Evolutionary conservation across 2,888 invertebrate genomes (phyloP).

Genomic region (Drosophila putrida): DNA sequence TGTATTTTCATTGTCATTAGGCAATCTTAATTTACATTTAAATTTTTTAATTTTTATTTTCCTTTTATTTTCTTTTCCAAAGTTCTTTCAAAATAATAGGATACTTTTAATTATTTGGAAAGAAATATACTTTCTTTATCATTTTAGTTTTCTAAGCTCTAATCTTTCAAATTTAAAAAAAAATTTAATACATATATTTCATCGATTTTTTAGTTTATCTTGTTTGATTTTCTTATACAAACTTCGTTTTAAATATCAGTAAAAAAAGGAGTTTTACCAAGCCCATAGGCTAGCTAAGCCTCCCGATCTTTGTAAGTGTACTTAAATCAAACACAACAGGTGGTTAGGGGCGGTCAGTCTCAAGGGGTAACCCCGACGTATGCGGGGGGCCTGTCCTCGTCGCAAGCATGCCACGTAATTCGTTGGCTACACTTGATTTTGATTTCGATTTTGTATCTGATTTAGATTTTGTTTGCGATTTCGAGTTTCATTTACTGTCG

Average conservation of each 20-base stretch:
- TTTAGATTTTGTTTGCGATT: constrained; percentile 35
- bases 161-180: too few species aligned
- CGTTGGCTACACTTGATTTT: constrained; percentile 59
- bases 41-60: too few species aligned
- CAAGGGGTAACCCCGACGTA: constrained; percentile 16
- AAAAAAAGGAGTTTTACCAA: neutral
- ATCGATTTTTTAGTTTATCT: neutral
- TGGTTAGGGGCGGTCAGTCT: constrained; percentile 27
- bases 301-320: constrained; percentile 4
- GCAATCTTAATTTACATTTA: too few species aligned
- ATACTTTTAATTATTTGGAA: too few species aligned
- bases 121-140: too few species aligned
- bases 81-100: too few species aligned
- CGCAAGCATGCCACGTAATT: constrained; percentile 66
- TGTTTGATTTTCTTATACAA: neutral
- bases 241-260: too few species aligned
- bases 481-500: constrained; percentile 37
- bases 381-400: constrained; percentile 51
- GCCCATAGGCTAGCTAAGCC: neutral
- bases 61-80: neutral
- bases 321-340: constrained; percentile 12
- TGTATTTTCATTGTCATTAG: too few species aligned
- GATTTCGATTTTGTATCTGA: constrained; percentile 23
- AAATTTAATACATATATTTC: too few species aligned
- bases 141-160: too few species aligned